Evolutionary conservation across 2,797 vertebrate genomes (phyloP).

Genomic region (Sus cebifrons): DNA sequence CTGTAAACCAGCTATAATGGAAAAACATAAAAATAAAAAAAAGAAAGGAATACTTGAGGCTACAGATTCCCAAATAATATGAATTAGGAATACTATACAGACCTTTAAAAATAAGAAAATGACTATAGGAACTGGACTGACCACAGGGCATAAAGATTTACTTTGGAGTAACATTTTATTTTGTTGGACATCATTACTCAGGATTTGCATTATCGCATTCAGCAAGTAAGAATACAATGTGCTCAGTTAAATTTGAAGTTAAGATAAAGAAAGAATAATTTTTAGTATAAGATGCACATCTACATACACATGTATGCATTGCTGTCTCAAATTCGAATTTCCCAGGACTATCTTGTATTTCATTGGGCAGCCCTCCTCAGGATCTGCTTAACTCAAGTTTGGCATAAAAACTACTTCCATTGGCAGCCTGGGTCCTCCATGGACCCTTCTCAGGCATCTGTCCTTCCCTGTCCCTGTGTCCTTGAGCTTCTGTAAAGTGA

Average conservation of each 20-base stretch:
- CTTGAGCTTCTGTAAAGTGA: not conserved
- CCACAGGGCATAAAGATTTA: not conserved
- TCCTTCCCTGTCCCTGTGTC: not conserved
- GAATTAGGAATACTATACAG: not conserved
- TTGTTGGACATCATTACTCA: not conserved
- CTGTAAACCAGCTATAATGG: no score
- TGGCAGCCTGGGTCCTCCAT: not conserved
- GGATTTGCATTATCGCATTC: not conserved
- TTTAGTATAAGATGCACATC: not conserved
- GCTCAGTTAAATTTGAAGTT: slow-evolving; percentile 49
- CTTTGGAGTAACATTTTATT: slow-evolving; percentile 1
- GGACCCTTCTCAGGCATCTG: no score
- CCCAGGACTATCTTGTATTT: not conserved
- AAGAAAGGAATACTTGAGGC: not conserved
- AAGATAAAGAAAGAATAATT: not conserved
- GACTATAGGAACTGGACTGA: not conserved
- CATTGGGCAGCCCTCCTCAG: no score
- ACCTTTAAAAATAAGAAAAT: slow-evolving; percentile 44
- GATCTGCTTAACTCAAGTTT: no score
- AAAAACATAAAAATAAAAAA: not conserved
- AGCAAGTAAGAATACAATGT: slow-evolving; percentile 40
- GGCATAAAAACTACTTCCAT: no score
- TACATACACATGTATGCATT: not conserved
- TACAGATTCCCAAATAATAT: not conserved
- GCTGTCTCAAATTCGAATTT: slow-evolving; percentile 14